Conservation (phyloP, 2,888 invertebrate genomes). For the Mongoloraphidia duomilia region DNA sequence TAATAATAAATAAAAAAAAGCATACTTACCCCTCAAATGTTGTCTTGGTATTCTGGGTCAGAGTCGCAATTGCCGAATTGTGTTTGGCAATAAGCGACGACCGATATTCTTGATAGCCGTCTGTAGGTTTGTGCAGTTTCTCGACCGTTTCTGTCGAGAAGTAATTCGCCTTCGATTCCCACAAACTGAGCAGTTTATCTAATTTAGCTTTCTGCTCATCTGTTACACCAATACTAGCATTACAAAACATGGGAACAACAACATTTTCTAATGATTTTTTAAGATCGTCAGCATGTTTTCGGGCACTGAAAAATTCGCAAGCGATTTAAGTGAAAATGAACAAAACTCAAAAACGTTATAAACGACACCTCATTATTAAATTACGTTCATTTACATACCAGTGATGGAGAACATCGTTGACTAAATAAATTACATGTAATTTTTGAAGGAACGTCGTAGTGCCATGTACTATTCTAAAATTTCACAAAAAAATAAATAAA, state of each 20-base stretch:
- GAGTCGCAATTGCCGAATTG: conserved; percentile 58
- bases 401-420: conserved; percentile 97
- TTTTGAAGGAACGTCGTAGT: conserved; percentile 74
- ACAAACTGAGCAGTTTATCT: conserved; percentile 82
- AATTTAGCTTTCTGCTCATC: conserved; percentile 84
- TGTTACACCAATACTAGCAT: conserved; percentile 69
- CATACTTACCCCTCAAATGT: conserved; percentile 58
- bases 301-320: conserved; percentile 52
- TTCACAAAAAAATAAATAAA: conserved; percentile 4
- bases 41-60: conserved; percentile 65
- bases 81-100: conserved; percentile 69
- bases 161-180: conserved; percentile 93
- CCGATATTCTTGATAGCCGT: conserved; percentile 83
- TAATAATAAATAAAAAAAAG: conserved; percentile 10
- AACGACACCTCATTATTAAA: background rate
- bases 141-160: conserved; percentile 69
- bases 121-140: conserved; percentile 73
- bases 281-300: conserved; percentile 88
- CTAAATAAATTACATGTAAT: conserved; percentile 94
- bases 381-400: conserved; percentile 51
- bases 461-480: conserved; percentile 44
- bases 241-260: conserved; percentile 97
- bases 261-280: conserved; percentile 88
- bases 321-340: conserved; percentile 7
- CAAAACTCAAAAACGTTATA: conserved; percentile 3